phyloP scores from a whole-genome alignment of 2,888 invertebrate species.

The Itoplectis maculator region DNA sequence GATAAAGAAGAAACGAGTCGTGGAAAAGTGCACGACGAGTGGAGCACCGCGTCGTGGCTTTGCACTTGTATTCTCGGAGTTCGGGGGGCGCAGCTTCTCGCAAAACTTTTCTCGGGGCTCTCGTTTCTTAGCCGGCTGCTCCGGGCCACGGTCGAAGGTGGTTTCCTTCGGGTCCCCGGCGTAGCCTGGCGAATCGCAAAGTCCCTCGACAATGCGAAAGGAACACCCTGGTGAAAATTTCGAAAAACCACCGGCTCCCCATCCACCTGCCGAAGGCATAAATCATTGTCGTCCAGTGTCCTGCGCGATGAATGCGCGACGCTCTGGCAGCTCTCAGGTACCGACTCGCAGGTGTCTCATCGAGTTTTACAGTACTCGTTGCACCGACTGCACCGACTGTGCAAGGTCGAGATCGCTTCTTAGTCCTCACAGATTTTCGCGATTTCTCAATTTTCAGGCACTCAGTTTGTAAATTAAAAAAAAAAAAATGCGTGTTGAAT shows the following conservation, averaged over 20 bases:
- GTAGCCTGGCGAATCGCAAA: constrained; percentile 77
- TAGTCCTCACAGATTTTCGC: not conserved
- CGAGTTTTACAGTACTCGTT: constrained; percentile 33
- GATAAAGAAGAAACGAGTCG: constrained; percentile 22
- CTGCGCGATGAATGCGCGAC: constrained; percentile 45
- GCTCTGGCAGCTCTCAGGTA: constrained; percentile 56
- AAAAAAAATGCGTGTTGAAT: no score
- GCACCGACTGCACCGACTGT: not conserved
- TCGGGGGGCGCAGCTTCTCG: not conserved
- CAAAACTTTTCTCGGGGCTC: constrained; percentile 24
- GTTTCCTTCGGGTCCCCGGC: constrained; percentile 24
- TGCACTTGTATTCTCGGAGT: constrained; percentile 17
- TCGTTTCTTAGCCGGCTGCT: not conserved
- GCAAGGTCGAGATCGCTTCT: constrained; percentile 21
- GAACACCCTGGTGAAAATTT: constrained; percentile 67
- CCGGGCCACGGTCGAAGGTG: constrained; percentile 23
- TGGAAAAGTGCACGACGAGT: constrained; percentile 17
- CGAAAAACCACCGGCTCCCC: constrained; percentile 64
- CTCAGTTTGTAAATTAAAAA: no score
- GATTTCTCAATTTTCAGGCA: not conserved
- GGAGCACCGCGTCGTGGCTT: constrained; percentile 23
- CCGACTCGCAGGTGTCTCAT: constrained; percentile 62
- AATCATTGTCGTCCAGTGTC: constrained; percentile 58
- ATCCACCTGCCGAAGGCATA: constrained; percentile 78
- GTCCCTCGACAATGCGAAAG: constrained; percentile 71